Percentiles rank a stretch among this genome's conserved stretches.
These are phyloP conservation scores for Harpalus rubripes DNA, from an alignment of 2,888 invertebrate species.

Conservation along the genomic window DNA sequence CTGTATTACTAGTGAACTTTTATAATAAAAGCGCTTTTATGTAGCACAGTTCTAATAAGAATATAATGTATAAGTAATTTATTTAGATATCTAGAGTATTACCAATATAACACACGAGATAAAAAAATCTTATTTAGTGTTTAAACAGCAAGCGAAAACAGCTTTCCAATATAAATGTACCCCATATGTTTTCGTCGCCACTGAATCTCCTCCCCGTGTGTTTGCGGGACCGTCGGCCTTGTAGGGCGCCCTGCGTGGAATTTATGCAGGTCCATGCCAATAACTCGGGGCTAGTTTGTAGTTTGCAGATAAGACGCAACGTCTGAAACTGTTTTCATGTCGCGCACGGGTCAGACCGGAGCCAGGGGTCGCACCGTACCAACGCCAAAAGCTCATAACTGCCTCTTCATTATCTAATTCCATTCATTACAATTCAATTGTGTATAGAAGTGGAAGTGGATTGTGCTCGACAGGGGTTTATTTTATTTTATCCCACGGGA, in stretches of 20 bases:
- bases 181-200: not conserved
- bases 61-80: no score
- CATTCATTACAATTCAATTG: slow-evolving; percentile 44
- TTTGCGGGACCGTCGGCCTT: slow-evolving; percentile 18
- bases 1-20: no score
- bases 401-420: slow-evolving; percentile 37
- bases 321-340: slow-evolving; percentile 64
- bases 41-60: no score
- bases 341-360: slow-evolving; percentile 23
- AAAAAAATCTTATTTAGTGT: no score
- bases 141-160: no score
- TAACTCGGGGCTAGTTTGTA: slow-evolving; percentile 68
- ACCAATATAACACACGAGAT: no score
- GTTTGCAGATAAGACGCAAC: slow-evolving; percentile 67
- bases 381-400: not conserved
- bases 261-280: slow-evolving; percentile 68
- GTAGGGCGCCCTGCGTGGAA: slow-evolving; percentile 60
- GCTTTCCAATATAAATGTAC: not conserved
- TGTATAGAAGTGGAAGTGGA: not conserved
- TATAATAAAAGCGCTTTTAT: no score
- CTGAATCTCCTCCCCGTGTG: slow-evolving; percentile 20
- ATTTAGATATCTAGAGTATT: no score
- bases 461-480: not conserved
- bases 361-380: slow-evolving; percentile 13
- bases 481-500: not conserved